These are phyloP conservation scores for Drosophila bocqueti DNA, from an alignment of 1,140 invertebrate genomes.

Conservation along the genomic window DNA sequence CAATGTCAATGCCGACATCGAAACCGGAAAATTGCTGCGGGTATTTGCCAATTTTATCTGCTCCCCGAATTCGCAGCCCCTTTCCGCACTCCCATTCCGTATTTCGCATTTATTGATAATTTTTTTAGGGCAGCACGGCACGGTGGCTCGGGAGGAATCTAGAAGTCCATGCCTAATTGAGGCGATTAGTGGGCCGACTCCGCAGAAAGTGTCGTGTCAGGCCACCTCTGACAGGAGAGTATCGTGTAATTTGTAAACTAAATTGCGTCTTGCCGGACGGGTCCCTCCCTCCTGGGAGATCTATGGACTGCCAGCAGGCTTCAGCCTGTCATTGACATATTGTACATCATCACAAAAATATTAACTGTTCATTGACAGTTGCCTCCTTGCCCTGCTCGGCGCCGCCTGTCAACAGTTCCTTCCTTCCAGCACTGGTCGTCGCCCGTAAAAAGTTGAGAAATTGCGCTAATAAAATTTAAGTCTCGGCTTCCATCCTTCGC, in stretches of 20 bases:
- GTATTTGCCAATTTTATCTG: conserved; percentile 71
- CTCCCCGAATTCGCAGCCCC: conserved; percentile 17
- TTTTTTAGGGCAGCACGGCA: conserved; percentile 52
- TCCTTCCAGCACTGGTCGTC: conserved; percentile 14
- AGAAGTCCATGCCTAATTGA: conserved; percentile 80
- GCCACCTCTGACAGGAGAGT: conserved; percentile 61
- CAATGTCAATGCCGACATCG: conserved; percentile 79
- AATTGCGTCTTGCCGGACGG: conserved; percentile 50
- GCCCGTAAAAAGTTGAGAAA: conserved; percentile 58
- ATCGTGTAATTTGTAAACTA: conserved; percentile 72
- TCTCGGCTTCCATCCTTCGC: conserved; percentile 26
- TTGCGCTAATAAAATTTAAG: conserved; percentile 62
- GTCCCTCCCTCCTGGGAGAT: conserved; percentile 1
- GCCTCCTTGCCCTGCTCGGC: conserved; percentile 15
- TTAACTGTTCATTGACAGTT: conserved; percentile 78
- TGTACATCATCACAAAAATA: conserved; percentile 74
- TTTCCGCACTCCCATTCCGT: neutral
- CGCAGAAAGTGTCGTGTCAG: conserved; percentile 58
- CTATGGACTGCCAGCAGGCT: conserved; percentile 13
- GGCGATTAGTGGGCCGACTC: conserved; percentile 63
- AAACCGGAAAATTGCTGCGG: conserved; percentile 84
- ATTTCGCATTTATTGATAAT: conserved; percentile 73
- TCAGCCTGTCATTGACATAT: conserved; percentile 73
- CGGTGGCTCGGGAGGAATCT: neutral
- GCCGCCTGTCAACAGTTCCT: conserved; percentile 52